Conservation (phyloP, 2,888 invertebrate genomes). For the Parasteatoda lunata region DNA sequence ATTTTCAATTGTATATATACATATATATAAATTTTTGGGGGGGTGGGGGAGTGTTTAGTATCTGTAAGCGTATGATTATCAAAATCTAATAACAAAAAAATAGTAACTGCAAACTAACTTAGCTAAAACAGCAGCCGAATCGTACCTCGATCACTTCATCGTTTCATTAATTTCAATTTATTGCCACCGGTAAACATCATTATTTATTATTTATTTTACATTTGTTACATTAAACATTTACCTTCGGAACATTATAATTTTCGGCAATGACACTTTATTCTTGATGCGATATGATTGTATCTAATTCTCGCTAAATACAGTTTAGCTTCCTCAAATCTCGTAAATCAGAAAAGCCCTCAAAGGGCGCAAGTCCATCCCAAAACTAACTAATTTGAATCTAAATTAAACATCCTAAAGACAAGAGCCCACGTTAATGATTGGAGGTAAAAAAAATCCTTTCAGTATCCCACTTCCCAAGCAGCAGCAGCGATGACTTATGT, state of each 20-base stretch:
- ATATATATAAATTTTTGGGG: no score
- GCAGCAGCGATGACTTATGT: conserved; percentile 23
- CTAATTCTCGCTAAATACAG: not conserved
- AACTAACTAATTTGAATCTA: conserved; percentile 4
- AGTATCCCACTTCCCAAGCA: conserved; percentile 24
- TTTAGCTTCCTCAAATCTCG: not conserved
- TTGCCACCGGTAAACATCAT: no score
- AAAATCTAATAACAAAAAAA: no score
- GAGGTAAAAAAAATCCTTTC: not conserved
- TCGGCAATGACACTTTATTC: not conserved
- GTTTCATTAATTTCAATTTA: no score
- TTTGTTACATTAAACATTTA: no score
- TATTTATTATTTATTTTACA: no score
- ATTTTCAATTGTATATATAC: no score
- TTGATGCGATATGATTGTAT: not conserved
- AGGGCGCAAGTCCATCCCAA: not conserved
- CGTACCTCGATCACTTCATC: no score
- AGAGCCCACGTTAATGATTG: not conserved
- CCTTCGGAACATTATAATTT: not conserved
- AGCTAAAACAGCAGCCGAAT: no score
- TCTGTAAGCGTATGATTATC: no score
- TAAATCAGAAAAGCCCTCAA: not conserved
- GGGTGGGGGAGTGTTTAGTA: no score
- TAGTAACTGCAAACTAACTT: no score
- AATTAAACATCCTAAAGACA: not conserved